Base-by-base conservation (phyloP, 2,888 invertebrate species). In the Lampropteryx suffumata region DNA sequence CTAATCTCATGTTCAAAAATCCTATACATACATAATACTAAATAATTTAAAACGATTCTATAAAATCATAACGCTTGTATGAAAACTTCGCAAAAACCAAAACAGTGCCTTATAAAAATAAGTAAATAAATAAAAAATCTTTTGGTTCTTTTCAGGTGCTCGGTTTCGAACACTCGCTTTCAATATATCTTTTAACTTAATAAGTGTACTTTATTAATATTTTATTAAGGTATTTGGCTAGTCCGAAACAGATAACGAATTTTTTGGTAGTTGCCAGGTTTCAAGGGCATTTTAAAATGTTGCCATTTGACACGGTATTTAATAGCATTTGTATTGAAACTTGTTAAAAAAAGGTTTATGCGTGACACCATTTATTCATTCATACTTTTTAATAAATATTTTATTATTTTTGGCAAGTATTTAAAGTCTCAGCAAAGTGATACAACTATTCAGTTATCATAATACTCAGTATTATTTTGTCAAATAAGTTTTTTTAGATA, bases 201-300 rank as follows among this genome's bases (percentile, higher is more conserved):
- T 64, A 71, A 65, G 62, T 67, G 57, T 71, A 24, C 2, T 17
- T n/a, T n/a, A n/a, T n/a, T 33, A 69, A 64, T 65, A 70, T 68
- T 62, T 67, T 67, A 63, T 72, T 57, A 50, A 71, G 81, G 82
- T 79, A 73, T 69, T 78, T 83, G 84, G 68, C 75, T 86, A 84
- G 84, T 85, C 84, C 85, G 86, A 81, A 72, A 61, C 39, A 58
- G 59, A 66, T 69, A 71, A 73, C 70, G 69, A 69, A 70, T 71
- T 65, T 64, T 35, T 69, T 56, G 46, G 36, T 65, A 64, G 39
- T 53, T 57, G 41, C 43, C 33, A 50, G 30, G 24, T 36, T 33
- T 30, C 11, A 11, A 36, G 32, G 14, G 27, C 30, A 32, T 24
- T 32, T 41, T 12, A 36, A 11, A 35, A 48, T 27, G 34, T 45